Percentiles rank a stretch among this genome's conserved stretches.
These are phyloP conservation scores for Ammodytes marinus DNA, from an alignment of 2,113 vertebrate species.

Conservation along the genomic window DNA sequence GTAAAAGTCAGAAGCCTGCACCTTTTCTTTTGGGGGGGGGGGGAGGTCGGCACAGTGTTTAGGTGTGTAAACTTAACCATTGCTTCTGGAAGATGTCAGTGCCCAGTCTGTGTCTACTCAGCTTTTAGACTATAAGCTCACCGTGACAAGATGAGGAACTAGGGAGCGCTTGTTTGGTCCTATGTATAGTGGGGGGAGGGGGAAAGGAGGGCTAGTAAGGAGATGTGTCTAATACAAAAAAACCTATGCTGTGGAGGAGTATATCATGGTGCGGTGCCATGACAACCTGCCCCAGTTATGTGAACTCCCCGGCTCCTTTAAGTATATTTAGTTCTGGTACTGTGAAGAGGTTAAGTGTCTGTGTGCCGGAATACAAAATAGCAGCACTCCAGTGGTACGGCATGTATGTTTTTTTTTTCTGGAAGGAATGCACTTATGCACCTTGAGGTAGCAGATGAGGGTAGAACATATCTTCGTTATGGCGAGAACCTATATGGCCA, in stretches of 20 bases:
- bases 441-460: no score
- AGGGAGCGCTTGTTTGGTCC: constrained; percentile 25
- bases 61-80: constrained; percentile 5
- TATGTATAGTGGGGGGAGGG: constrained; percentile 21
- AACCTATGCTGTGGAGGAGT: constrained; percentile 4
- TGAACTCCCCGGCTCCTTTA: background rate
- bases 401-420: background rate
- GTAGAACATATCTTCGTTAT: no score
- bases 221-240: constrained; percentile 34
- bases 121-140: constrained; percentile 39
- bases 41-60: constrained; percentile 1
- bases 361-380: background rate
- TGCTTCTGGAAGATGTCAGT: constrained; percentile 3
- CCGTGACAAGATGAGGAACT: constrained; percentile 42
- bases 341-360: background rate
- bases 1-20: constrained; percentile 21
- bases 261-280: constrained; percentile 13
- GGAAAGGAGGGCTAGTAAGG: background rate
- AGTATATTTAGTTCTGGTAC: background rate
- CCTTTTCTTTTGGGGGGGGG: background rate
- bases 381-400: background rate
- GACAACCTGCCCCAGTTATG: constrained; percentile 41
- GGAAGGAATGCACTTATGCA: background rate
- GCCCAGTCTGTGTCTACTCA: constrained; percentile 29
- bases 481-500: no score